Base-by-base conservation (phyloP, 2,113 vertebrate genomes). In the Parotia lawesii region DNA sequence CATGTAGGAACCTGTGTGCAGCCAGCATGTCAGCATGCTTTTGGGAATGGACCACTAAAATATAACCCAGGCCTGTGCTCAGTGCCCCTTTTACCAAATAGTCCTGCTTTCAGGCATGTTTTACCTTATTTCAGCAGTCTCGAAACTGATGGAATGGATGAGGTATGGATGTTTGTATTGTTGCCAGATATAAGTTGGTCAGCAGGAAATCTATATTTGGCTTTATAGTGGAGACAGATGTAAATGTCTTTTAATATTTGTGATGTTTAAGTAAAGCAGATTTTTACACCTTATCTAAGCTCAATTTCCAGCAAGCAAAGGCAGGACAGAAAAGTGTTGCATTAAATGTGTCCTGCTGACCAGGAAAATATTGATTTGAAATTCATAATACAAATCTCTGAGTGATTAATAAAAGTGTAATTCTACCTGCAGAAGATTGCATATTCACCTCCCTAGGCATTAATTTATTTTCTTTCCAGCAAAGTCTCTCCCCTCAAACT, bases 11-110 rank as follows among this genome's bases (percentile, higher is more conserved):
- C 20, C 45, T 38, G 44, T 33, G 47, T 15, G 20, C 42, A 54
- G 48, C 23, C 48, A 38, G 31, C 27, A 15, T 4, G 1, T 38
- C 18, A 16, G 9, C 0, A 0, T 76, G 44, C 47, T n/a, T 40
- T 70, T 58, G 70, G 88, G 40, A 45, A 35, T 12, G 47, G 56
- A n/a, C 12, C 27, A 31, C 51, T 64, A 15, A 92, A 87, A 79
- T 67, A 44, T 11, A 53, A 29, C 8, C 22, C 31, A 48, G 48
- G 15, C 14, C 27, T 88, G 8, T 83, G 83, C 51, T 53, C 72
- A 38, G 38, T 35, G 18, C 61, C 27, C 44, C 23, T 77, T 64
- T 51, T 29, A 54, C 23, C 25, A 85, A 81, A 61, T 4, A 57
- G 31, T 40, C 50, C 44, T 64, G 11, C 21, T 75, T 93, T 83